Percentiles rank a stretch among this genome's conserved stretches.
Evolutionary conservation across 35 echinoderm and acorn worm genomes (phyloP).

Genomic region (Ptychodera flava): DNA sequence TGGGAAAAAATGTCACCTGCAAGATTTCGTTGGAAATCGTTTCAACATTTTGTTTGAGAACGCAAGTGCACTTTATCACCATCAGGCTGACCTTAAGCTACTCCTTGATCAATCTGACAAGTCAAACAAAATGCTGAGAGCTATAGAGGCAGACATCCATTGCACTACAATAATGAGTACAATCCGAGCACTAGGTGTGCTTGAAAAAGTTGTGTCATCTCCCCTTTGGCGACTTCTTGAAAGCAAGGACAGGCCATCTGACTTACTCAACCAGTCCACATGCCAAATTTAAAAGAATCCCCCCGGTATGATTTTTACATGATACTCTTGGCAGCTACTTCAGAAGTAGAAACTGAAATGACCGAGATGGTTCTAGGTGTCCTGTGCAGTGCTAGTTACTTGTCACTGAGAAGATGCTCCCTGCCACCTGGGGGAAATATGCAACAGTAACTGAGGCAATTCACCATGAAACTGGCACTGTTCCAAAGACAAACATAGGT

Average conservation of each 20-base stretch:
- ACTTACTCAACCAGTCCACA: background rate
- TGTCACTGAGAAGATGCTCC: background rate
- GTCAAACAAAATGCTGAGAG: background rate
- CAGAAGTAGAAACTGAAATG: background rate
- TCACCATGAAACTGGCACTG: background rate
- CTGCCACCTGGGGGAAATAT: background rate
- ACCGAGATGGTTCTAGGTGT: background rate
- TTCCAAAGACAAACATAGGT: background rate
- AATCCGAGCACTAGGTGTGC: background rate
- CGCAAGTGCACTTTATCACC: background rate
- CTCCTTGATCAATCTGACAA: background rate
- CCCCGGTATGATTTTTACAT: background rate
- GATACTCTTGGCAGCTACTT: background rate
- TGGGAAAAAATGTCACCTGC: background rate
- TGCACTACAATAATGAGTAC: background rate
- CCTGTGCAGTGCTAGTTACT: background rate
- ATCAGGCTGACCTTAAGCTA: background rate
- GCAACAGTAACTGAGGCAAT: background rate
- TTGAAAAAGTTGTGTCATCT: background rate
- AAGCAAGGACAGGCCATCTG: background rate
- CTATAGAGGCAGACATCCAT: background rate
- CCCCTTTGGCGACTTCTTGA: background rate
- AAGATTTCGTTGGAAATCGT: background rate
- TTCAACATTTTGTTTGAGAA: conserved; percentile 5
- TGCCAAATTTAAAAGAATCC: background rate